Conservation (phyloP, 37 sponge, comb jelly and placozoan species). For the Mnemiopsis leidyi region DNA sequence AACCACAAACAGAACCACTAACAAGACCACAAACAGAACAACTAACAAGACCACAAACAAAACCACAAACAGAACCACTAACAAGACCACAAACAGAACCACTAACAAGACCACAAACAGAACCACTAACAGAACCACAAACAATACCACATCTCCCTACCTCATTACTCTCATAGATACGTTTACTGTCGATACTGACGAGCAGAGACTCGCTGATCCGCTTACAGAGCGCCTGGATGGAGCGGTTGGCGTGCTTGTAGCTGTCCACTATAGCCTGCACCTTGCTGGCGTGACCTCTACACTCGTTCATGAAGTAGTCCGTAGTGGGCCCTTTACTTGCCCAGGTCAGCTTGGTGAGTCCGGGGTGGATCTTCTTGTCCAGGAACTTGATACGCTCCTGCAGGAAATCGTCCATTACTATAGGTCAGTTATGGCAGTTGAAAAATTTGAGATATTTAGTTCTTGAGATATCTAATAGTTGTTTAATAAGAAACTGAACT, state of each 20-base stretch:
- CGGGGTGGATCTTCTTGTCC: slow-evolving; percentile 92
- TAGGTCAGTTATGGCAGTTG: too few relatives aligned
- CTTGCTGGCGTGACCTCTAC: slow-evolving; percentile 78
- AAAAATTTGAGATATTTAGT: too few relatives aligned
- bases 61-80: too few relatives aligned
- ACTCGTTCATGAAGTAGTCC: slow-evolving; percentile 85
- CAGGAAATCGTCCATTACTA: background rate
- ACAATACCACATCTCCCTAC: background rate
- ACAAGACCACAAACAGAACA: too few relatives aligned
- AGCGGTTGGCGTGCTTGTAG: slow-evolving; percentile 81
- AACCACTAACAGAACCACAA: too few relatives aligned
- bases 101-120: too few relatives aligned
- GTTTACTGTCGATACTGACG: slow-evolving; percentile 81
- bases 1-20: too few relatives aligned
- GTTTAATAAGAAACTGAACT: too few relatives aligned
- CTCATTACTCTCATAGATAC: slow-evolving; percentile 84
- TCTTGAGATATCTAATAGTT: too few relatives aligned
- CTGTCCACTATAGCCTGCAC: slow-evolving; percentile 73
- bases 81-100: too few relatives aligned
- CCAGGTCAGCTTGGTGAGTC: slow-evolving; percentile 96
- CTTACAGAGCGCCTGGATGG: slow-evolving; percentile 77
- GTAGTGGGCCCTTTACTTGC: slow-evolving; percentile 80
- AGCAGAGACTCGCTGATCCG: slow-evolving; percentile 84
- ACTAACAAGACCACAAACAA: too few relatives aligned
- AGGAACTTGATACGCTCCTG: slow-evolving; percentile 68